Evolutionary conservation across 2,113 vertebrate species (phyloP).

Genomic region (Cisticola juncidis): DNA sequence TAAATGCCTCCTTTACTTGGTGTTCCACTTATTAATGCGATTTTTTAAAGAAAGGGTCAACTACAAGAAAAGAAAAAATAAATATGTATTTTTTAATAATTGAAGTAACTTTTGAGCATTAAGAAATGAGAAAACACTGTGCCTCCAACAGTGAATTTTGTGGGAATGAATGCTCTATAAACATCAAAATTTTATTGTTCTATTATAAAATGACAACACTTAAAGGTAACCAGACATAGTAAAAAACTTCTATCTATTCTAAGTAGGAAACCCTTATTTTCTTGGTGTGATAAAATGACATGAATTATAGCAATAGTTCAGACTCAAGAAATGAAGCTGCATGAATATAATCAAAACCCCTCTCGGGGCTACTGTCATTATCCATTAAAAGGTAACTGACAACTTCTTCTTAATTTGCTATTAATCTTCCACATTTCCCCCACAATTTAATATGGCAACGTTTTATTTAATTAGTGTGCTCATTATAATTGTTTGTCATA

Average conservation of each 20-base stretch:
- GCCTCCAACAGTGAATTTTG: not conserved
- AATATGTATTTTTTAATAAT: not conserved
- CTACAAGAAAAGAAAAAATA: not conserved
- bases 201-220: not conserved
- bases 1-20: not conserved
- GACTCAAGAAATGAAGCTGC: not conserved
- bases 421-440: constrained; percentile 57
- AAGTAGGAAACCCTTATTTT: not conserved
- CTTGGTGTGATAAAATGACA: not conserved
- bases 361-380: constrained; percentile 33
- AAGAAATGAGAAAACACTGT: not conserved
- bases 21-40: not conserved
- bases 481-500: constrained; percentile 76
- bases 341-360: constrained; percentile 33
- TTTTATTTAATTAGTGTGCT: constrained; percentile 78
- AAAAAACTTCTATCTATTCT: not conserved
- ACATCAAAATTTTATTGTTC: not conserved
- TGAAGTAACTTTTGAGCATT: not conserved
- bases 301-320: not conserved
- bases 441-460: constrained; percentile 39
- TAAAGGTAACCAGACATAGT: not conserved
- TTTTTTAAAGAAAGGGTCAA: not conserved
- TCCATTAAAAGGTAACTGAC: constrained; percentile 44
- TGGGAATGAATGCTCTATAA: not conserved
- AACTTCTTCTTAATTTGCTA: constrained; percentile 64